Percentiles rank a stretch among this genome's conserved stretches.
phyloP scores from a whole-genome alignment of 2,888 invertebrate species.

The Bhutanitis thaidina region DNA sequence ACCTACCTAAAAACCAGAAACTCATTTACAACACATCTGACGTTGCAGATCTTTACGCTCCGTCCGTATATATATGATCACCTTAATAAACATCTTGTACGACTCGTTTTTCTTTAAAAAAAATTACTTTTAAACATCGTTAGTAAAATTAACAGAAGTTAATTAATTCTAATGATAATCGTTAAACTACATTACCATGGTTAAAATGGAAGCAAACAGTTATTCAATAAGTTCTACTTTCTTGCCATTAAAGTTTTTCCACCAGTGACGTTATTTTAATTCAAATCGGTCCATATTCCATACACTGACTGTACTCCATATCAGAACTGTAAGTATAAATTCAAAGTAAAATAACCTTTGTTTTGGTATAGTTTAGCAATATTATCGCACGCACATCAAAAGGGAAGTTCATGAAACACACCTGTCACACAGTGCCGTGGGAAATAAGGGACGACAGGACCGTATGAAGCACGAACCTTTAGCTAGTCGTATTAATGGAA shows the following conservation, averaged over 20 bases:
- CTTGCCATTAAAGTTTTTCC: not conserved
- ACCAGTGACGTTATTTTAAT: conserved; percentile 14
- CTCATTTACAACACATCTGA: too few species aligned
- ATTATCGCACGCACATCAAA: conserved; percentile 13
- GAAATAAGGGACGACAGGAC: conserved; percentile 29
- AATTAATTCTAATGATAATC: too few species aligned
- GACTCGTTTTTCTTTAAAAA: too few species aligned
- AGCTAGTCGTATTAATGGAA: conserved; percentile 22
- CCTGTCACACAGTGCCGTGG: conserved; percentile 36
- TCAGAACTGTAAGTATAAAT: not conserved
- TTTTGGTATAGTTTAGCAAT: not conserved
- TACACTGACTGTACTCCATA: conserved; percentile 5
- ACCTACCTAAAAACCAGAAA: too few species aligned
- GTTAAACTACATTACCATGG: too few species aligned
- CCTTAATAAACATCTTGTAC: too few species aligned
- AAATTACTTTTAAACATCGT: too few species aligned
- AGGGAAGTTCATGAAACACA: conserved; percentile 25
- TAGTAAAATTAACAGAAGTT: too few species aligned
- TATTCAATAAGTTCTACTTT: too few species aligned
- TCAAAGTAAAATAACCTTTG: conserved; percentile 10
- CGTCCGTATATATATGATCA: too few species aligned
- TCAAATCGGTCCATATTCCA: conserved; percentile 6
- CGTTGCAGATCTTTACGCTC: too few species aligned
- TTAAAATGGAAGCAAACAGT: too few species aligned
- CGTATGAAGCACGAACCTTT: conserved; percentile 28